Evolutionary conservation across 2,888 invertebrate species (phyloP), one percentile per base, ranked within the genome.

Genomic region (Autographa gamma): DNA sequence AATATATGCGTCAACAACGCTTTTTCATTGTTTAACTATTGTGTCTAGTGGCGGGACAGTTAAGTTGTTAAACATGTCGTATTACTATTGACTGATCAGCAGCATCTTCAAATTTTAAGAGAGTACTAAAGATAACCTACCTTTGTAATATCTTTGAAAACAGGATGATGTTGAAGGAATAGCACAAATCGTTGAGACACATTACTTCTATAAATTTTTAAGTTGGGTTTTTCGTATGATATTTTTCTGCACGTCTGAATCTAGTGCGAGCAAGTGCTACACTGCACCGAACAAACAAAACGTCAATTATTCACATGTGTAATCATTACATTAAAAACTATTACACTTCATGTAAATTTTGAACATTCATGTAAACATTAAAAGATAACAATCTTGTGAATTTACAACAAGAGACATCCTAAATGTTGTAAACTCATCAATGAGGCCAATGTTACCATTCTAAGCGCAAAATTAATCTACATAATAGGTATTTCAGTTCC

Each of bases 381-480:
- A 58, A 48, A 67, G 63, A 64, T 65, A 56, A 56, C 13, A 13
- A 72, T 48, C 63, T 73, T 72, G 66, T 63, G 31, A 52, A 67
- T 66, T 69, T 2, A 34, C 38, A 75, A 68, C 56, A 74, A 74
- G 77, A 63, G 73, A 74, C 83, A 60, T 77, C 59, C 67, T 56
- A 73, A 65, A 79, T 76, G 74, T 71, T 74, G 67, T 74, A 81
- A 77, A 79, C 73, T 76, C 74, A 78, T 72, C 76, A 84, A 78
- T 76, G 81, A 83, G 86, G 83, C 84, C 85, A 85, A 85, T 85
- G 84, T 83, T 86, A 80, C 82, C 76, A 81, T 85, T 85, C 84
- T 84, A 79, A 85, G 85, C 80, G 86, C 86, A 80, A 86, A 79
- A 85, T 86, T 85, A 85, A 87, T 89, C 86, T 85, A 87, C 88